Base-by-base conservation (phyloP, 2,113 vertebrate genomes). In the Puffinus mauretanicus region DNA sequence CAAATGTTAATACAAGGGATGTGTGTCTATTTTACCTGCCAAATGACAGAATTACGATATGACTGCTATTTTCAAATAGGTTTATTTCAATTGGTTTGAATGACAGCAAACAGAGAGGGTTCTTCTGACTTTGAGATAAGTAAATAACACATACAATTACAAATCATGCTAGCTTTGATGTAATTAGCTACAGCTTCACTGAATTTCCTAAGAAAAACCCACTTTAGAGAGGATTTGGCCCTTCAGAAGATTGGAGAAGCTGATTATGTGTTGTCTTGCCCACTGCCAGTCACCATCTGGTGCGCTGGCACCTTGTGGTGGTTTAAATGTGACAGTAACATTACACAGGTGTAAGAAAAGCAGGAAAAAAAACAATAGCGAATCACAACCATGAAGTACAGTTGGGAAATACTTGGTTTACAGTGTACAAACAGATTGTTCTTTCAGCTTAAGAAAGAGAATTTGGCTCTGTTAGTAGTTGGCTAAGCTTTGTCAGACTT, bases 341-440 rank as follows among this genome's bases (percentile, higher is more conserved):
- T 36, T 49, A 24, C 32, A 52, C 77, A 82, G 78, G 86, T 93
- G 66, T 85, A 81, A 72, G 22, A 71, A 66, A 72, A 95, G 51
- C 58, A 54, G 46, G 64, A 49, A 70, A 51, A 0, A 4, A 76
- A 70, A 73, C 91, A 96, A 95, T 75, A 52, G 62, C 10, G 49
- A 94, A 55, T 67, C 79, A 84, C 40, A 76, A 86, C 72, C 76
- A 3, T 93, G 79, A 88, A 88, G 95, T 90, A 71, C 92, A 80
- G 26, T 51, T 87, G 91, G 81, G 88, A 51, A 92, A 80, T 42
- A 29, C 8, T 65, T 76, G 44, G 11, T 75, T 78, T 89, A 36
- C 72, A 57, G n/a, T 64, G 69, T 54, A 90, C 90, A 75, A 81
- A 94, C 69, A 73, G 58, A 75, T 94, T 95, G 95, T 97, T 96